phyloP scores from a whole-genome alignment of 2,888 invertebrate species.

The Gerris lacustris region DNA sequence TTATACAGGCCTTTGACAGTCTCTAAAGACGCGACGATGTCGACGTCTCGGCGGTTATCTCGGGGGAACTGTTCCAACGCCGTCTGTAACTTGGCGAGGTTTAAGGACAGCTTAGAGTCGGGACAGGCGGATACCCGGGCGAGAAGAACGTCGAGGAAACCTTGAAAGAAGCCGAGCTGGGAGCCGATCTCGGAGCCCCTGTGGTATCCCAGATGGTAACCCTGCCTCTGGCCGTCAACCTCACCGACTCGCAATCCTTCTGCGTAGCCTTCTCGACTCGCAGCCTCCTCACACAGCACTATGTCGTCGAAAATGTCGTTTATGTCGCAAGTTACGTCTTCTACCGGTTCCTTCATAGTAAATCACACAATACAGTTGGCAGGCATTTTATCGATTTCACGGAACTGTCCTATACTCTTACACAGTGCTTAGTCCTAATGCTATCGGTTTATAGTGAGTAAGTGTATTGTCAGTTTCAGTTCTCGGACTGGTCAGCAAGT shows the following conservation, averaged over 20 bases:
- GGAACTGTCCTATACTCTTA: no score
- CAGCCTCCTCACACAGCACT: conserved; percentile 53
- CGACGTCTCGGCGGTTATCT: conserved; percentile 50
- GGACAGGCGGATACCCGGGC: conserved; percentile 10
- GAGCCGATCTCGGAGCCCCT: conserved; percentile 62
- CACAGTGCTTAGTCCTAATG: no score
- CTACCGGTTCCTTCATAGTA: neutral
- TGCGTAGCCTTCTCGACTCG: conserved; percentile 49
- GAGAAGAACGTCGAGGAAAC: conserved; percentile 43
- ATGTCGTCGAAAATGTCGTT: conserved; percentile 63
- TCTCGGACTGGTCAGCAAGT: no score
- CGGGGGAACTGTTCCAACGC: conserved; percentile 53
- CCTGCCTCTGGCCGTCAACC: conserved; percentile 48
- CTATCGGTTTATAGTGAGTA: no score
- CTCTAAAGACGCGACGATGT: conserved; percentile 50
- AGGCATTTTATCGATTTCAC: no score
- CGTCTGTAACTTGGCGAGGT: conserved; percentile 45
- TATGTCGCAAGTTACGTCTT: conserved; percentile 46
- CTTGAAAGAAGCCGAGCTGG: conserved; percentile 63
- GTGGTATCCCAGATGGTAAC: conserved; percentile 63
- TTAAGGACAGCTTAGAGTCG: conserved; percentile 42
- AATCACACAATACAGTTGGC: no score
- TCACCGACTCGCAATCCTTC: conserved; percentile 54
- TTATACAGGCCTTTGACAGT: conserved; percentile 55
- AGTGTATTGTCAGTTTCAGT: no score